These are phyloP conservation scores for Amphiduros pacificus DNA, from an alignment of 2,888 invertebrate species.

Conservation along the genomic window DNA sequence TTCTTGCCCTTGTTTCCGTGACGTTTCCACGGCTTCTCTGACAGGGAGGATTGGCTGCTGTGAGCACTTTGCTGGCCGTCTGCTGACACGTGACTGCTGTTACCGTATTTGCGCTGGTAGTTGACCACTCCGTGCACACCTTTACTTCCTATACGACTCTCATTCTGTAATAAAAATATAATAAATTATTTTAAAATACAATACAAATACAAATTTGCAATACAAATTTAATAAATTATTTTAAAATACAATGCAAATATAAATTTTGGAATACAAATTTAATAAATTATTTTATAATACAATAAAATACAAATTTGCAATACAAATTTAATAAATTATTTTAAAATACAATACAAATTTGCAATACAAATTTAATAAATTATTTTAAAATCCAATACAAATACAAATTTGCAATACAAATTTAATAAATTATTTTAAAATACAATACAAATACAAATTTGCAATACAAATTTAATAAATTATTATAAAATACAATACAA, in stretches of 20 bases:
- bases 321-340: neutral
- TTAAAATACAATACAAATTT: neutral
- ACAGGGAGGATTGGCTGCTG: constrained; percentile 61
- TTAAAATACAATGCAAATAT: too few relatives aligned
- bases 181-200: too few relatives aligned
- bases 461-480: too few relatives aligned
- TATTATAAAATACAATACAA: too few relatives aligned
- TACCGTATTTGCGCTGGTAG: constrained; percentile 32
- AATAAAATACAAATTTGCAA: neutral
- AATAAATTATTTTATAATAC: too few relatives aligned
- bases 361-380: neutral
- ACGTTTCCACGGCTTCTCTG: constrained; percentile 80
- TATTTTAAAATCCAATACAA: neutral
- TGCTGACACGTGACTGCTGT: constrained; percentile 22
- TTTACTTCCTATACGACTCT: constrained; percentile 35
- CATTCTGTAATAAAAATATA: too few relatives aligned
- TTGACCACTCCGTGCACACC: constrained; percentile 34
- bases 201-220: too few relatives aligned
- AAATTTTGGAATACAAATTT: too few relatives aligned
- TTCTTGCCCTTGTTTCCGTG: constrained; percentile 87
- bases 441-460: too few relatives aligned
- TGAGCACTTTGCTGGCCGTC: constrained; percentile 23
- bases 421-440: too few relatives aligned
- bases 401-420: too few relatives aligned
- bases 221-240: too few relatives aligned